A percentile compares a stretch with the other conserved stretches of the same genome.
Conservation (phyloP, 2,797 vertebrate genomes). For the Myotis vivesi region DNA sequence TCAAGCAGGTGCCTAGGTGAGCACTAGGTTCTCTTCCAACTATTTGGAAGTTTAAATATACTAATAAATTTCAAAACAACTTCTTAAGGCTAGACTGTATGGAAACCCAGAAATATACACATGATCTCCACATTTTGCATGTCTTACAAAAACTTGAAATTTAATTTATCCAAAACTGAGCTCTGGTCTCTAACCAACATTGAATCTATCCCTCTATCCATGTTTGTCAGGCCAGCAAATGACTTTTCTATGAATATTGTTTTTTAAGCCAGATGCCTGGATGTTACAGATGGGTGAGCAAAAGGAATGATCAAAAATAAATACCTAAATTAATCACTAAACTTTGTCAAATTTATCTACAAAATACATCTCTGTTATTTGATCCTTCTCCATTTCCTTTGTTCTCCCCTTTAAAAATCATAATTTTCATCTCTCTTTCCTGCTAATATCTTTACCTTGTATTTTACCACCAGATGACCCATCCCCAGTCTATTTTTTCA, state of each 20-base stretch:
- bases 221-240: not conserved
- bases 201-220: not conserved
- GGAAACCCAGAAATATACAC: not conserved
- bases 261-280: not conserved
- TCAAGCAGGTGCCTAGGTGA: not conserved
- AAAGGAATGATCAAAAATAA: not conserved
- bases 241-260: not conserved
- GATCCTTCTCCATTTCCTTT: not conserved
- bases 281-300: not conserved
- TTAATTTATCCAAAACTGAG: not conserved
- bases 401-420: not conserved
- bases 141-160: not conserved
- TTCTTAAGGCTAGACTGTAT: not conserved
- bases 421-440: not conserved
- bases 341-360: not conserved
- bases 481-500: not conserved
- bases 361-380: not conserved
- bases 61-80: not conserved
- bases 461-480: not conserved
- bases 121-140: not conserved
- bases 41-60: not conserved
- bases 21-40: not conserved
- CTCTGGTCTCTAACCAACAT: not conserved
- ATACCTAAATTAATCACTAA: not conserved
- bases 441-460: not conserved